Percentiles rank a stretch among this genome's conserved stretches.
Conservation (phyloP, 2,888 invertebrate species). For the Cinara cedri region DNA sequence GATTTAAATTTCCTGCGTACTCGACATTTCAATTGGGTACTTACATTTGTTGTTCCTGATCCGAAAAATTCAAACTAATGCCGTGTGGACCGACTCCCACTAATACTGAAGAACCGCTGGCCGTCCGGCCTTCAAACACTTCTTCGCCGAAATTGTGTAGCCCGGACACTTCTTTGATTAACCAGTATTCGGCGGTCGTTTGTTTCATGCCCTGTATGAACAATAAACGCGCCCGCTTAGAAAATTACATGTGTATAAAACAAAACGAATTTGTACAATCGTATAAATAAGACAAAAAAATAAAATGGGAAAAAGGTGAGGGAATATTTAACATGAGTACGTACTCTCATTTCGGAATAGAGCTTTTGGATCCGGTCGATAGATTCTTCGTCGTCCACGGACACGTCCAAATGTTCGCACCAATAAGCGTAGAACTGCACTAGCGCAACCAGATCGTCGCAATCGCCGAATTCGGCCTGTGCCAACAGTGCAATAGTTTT, state of each 20-base stretch:
- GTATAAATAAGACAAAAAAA: neutral
- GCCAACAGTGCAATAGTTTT: slow-evolving; percentile 79
- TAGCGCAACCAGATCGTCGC: slow-evolving; percentile 68
- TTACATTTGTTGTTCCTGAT: slow-evolving; percentile 55
- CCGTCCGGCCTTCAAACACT: slow-evolving; percentile 75
- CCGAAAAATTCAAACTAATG: slow-evolving; percentile 69
- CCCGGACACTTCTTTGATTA: slow-evolving; percentile 80
- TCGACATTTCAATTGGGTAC: neutral
- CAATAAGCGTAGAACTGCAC: slow-evolving; percentile 71
- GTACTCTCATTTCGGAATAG: slow-evolving; percentile 64
- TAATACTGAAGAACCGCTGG: slow-evolving; percentile 60
- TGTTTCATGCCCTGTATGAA: slow-evolving; percentile 69
- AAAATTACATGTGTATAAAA: too few relatives aligned
- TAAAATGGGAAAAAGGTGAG: neutral
- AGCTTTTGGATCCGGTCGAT: slow-evolving; percentile 29
- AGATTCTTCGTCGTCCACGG: slow-evolving; percentile 26
- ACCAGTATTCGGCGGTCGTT: slow-evolving; percentile 82
- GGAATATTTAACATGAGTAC: neutral
- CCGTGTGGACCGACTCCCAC: slow-evolving; percentile 86
- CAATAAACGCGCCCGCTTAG: too few relatives aligned
- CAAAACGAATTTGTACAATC: too few relatives aligned
- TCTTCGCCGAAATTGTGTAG: slow-evolving; percentile 84
- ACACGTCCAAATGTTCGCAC: slow-evolving; percentile 68
- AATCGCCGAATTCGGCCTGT: slow-evolving; percentile 76
- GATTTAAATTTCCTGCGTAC: too few relatives aligned